These are phyloP conservation scores for Anomalospiza imberbis DNA, from an alignment of 2,797 vertebrate genomes.

Conservation along the genomic window DNA sequence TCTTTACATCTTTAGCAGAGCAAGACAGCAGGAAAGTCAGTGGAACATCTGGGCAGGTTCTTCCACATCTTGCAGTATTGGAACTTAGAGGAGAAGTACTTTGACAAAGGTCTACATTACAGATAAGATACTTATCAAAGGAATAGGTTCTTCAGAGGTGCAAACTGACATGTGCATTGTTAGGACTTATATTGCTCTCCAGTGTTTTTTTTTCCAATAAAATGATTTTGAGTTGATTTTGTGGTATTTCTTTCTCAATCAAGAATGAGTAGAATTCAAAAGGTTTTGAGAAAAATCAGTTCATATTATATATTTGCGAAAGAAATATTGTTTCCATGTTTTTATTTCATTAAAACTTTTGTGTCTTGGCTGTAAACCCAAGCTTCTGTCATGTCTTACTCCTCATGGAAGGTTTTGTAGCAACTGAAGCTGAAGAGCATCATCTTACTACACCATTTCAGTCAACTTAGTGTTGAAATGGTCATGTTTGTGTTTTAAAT, in stretches of 20 bases:
- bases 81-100: background rate
- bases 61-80: background rate
- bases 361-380: background rate
- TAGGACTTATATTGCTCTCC: background rate
- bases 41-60: background rate
- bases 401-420: background rate
- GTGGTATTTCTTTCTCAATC: background rate
- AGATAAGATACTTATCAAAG: background rate
- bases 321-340: background rate
- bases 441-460: background rate
- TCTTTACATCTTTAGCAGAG: background rate
- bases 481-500: conserved; percentile 21
- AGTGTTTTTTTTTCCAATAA: background rate
- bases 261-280: background rate
- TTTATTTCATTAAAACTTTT: background rate
- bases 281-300: background rate
- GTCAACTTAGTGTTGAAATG: background rate
- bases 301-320: background rate
- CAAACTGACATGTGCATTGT: background rate
- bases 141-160: background rate
- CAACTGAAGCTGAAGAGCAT: background rate
- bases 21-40: background rate
- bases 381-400: background rate
- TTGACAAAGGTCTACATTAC: background rate
- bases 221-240: background rate